phyloP scores from a whole-genome alignment of 2,113 vertebrate species.

The Prunella fulvescens region DNA sequence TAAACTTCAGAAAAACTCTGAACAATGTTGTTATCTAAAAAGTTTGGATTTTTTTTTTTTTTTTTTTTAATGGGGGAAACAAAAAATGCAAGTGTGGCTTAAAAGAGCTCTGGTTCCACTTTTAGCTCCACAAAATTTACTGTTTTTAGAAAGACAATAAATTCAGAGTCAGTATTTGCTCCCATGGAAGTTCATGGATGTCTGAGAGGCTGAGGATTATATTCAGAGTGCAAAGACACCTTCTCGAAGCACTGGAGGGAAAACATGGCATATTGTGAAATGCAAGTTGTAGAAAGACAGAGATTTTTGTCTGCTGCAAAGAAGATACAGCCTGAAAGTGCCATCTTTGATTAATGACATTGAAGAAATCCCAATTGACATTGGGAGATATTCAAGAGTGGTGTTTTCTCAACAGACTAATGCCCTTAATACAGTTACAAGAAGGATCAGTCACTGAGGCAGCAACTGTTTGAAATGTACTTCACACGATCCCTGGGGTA shows the following conservation, averaged over 20 bases:
- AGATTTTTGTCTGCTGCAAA: conserved; percentile 43
- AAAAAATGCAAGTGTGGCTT: background rate
- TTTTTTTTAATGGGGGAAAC: background rate
- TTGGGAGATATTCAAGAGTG: conserved; percentile 66
- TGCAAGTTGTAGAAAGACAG: background rate
- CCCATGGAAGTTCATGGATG: conserved; percentile 46
- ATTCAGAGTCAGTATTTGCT: conserved; percentile 59
- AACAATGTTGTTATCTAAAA: background rate
- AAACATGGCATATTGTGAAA: conserved; percentile 47
- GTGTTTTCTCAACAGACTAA: conserved; percentile 75
- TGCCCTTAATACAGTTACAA: conserved; percentile 78
- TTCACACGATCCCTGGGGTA: conserved; percentile 71
- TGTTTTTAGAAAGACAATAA: conserved; percentile 43
- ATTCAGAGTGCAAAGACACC: conserved; percentile 38
- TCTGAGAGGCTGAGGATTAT: conserved; percentile 45
- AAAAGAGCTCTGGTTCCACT: conserved; percentile 16
- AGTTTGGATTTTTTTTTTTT: background rate
- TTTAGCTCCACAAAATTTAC: conserved; percentile 3
- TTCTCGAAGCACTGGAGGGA: conserved; percentile 31
- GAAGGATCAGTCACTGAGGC: conserved; percentile 66
- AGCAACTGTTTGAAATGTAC: conserved; percentile 74
- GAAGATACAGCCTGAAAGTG: conserved; percentile 41
- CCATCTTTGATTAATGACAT: conserved; percentile 51
- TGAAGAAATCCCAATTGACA: conserved; percentile 57
- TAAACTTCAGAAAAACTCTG: background rate